These are phyloP conservation scores for Nomia melanderi DNA, from an alignment of 1,140 invertebrate species.

Conservation along the genomic window DNA sequence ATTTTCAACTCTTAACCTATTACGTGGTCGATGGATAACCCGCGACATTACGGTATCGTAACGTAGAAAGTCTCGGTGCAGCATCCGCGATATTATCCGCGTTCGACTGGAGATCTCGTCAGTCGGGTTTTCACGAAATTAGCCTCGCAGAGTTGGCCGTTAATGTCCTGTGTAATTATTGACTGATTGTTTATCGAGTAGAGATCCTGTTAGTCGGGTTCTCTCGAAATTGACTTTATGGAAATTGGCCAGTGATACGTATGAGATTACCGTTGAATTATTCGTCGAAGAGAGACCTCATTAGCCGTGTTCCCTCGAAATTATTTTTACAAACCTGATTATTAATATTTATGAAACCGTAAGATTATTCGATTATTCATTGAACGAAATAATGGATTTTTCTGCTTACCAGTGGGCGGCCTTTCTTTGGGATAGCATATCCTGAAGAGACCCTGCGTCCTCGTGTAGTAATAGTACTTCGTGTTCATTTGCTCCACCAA, in stretches of 20 bases:
- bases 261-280: too few species aligned
- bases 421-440: constrained; percentile 95
- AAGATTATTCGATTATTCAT: too few species aligned
- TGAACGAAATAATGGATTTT: background rate
- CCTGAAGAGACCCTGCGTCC: constrained; percentile 93
- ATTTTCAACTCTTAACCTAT: constrained; percentile 73
- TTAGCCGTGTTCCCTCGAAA: too few species aligned
- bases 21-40: constrained; percentile 65
- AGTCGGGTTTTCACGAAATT: too few species aligned
- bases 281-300: too few species aligned
- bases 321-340: too few species aligned
- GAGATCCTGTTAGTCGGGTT: too few species aligned
- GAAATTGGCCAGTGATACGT: too few species aligned
- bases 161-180: too few species aligned
- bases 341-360: too few species aligned
- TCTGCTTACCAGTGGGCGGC: constrained; percentile 88
- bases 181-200: too few species aligned
- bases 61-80: constrained; percentile 67
- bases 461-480: constrained; percentile 92
- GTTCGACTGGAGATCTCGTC: background rate
- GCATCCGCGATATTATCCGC: constrained; percentile 6
- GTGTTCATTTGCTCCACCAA: constrained; percentile 89
- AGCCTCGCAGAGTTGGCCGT: too few species aligned
- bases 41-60: constrained; percentile 63
- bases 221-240: background rate